Evolutionary conservation across 2,888 invertebrate species (phyloP), one percentile per base, ranked within the genome.

Genomic region (Gasteruption jaculator): DNA sequence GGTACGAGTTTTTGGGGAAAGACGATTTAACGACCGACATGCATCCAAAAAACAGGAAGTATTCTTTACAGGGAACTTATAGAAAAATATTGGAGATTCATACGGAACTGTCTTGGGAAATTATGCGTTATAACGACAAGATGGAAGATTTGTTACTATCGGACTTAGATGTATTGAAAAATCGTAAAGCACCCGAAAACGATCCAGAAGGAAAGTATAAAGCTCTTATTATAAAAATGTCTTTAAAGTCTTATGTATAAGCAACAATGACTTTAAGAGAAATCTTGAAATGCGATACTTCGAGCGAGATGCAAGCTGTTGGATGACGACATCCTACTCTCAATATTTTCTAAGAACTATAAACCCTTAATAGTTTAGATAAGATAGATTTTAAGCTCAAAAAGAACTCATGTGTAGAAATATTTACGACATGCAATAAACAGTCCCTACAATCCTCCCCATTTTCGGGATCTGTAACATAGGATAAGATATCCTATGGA

Each of bases 241-340:
- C 79, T 2, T 71, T 99, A 34, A 83, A 86, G 1, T 71, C 91
- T 0, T 89, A 92, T 1, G 80, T 82, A n/a, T 99, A 99, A 74
- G 97, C 99, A 0, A 99, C 99, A 4, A 94, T 97, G 90, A 86
- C 90, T 0, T 65, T 99, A 1, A 74, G 97, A 4, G 95, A 97
- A 69, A 71, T 92, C 5, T 73, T 91, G 11, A 85, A 84, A 61
- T 76, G 76, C 1, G 88, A 89, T 60, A 90, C 90, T 0, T 83
- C 88, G 0, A 71, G 78, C 1, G 76, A 79, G 48, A 73, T 71
- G 30, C 89, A 90, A 60, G 81, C 84, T 11, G 64, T n/a, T n/a
- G n/a, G n/a, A n/a, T n/a, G n/a, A n/a, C n/a, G n/a, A n/a, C n/a
- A n/a, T n/a, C n/a, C n/a, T n/a, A n/a, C n/a, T n/a, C n/a, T n/a